Evolutionary conservation across 2,797 vertebrate species (phyloP).

Genomic region (Menidia menidia): DNA sequence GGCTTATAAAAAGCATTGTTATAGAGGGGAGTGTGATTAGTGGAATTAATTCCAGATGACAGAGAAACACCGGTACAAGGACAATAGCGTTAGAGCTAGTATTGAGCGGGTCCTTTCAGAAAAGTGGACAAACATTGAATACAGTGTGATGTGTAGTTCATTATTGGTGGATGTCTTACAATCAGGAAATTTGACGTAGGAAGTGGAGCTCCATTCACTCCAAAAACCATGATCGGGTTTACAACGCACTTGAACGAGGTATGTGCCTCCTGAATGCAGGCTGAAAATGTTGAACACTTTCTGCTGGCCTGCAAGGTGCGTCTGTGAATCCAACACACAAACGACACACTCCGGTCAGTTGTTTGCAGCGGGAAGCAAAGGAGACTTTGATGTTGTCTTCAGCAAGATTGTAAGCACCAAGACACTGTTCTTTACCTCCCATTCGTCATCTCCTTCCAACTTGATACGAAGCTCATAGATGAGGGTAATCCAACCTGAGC

Average conservation of each 20-base stretch:
- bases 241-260: conserved; percentile 90
- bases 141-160: neutral
- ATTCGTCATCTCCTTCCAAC: conserved; percentile 82
- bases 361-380: neutral
- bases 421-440: conserved; percentile 84
- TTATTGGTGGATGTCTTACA: conserved; percentile 81
- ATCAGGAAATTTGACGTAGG: conserved; percentile 78
- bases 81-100: no score
- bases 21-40: no score
- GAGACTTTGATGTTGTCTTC: neutral
- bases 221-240: conserved; percentile 90
- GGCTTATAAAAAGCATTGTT: no score
- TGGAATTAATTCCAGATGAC: no score
- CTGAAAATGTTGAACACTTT: conserved; percentile 87
- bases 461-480: conserved; percentile 90
- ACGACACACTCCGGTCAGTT: neutral
- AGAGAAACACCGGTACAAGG: no score
- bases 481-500: conserved; percentile 93
- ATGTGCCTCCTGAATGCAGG: conserved; percentile 84
- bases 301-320: conserved; percentile 84
- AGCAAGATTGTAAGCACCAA: neutral
- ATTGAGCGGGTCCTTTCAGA: neutral
- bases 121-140: neutral
- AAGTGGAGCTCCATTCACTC: conserved; percentile 89
- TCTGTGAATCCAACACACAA: conserved; percentile 69